Evolutionary conservation across 2,888 invertebrate species (phyloP), one percentile per base, ranked within the genome.

Genomic region (Rapana venosa): DNA sequence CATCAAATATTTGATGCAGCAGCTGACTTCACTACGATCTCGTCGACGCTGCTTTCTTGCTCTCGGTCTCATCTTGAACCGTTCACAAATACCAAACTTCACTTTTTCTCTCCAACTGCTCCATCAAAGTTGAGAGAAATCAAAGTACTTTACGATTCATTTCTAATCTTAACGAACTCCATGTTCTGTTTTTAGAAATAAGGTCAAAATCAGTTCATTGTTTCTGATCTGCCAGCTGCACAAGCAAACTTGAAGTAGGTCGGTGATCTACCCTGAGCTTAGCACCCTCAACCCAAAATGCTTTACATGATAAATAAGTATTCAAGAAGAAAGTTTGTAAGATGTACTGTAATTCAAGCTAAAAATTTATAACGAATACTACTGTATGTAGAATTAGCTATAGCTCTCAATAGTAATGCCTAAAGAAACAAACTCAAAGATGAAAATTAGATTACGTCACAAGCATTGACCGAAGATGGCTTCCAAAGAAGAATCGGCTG

Each of bases 1-100:
- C 96, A 99, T 98, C 96, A 99, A 97, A 97, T 99, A 99, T 97
- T 99, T 99, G 93, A 99, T 97, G 96, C 99, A 99, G 97, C 99
- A 98, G 97, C 98, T 99, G 96, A 99, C 98, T 98, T 99, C 99
- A 96, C 98, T 98, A 93, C 98, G 98, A 96, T 98, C 98, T 95
- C 98, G 97, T 96, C 98, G 90, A 88, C 93, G 92, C 66, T 92
- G 90, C 91, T 93, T 93, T 85, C 93, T 92, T 30, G 90, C 88
- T 89, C 90, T 88, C 32, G 87, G 90, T 85, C 74, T 84, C 89
- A 89, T 89, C 74, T 88, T 88, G 32, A 86, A 66, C 30, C n/a
- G 66, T 86, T 66, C 26, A 58, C 17, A 66, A 32, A 86, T 26
- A 32, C 30, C 86, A 86, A 86, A 66, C 35, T 86, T 61, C 58